Base-by-base conservation (phyloP, 2,797 vertebrate genomes). In the Coreius guichenoti region DNA sequence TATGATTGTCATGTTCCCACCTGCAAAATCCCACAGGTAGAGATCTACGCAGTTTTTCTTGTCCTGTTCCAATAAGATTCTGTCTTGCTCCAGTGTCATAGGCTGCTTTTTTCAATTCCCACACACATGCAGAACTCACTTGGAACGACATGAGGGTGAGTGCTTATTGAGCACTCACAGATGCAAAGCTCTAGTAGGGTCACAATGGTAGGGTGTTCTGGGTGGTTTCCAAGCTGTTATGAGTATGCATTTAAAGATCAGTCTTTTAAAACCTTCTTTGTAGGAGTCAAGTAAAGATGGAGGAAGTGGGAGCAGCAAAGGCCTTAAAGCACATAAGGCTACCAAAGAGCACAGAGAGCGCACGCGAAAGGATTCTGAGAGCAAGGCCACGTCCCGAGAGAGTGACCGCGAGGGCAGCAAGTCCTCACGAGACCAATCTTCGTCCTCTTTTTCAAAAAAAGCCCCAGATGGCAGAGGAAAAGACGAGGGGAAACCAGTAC, bases 301-400 rank as follows among this genome's bases (percentile, higher is more conserved):
- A 90, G 92, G 92, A 80, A 65, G 78, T 47, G 95, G 95, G 6
- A 89, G 92, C 87, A 95, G 96, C 91, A 98, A 99, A 93, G 94
- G 93, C 43, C 95, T 97, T 86, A 98, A 99, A 91, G 95, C 96
- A 0, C 97, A 98, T 92, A 99, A 99, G 88, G 91, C 96, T 65
- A 96, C 97, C 91, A 98, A 99, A 95, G 98, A 99, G 89, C 98
- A 98, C 90, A 95, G 96, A 1, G 98, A 99, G 81, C 94, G 97
- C 36, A 96, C 97, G 0, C 94, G 97, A 80, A 99, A 98, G 93
- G 97, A 99, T 95, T 97, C 97, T 0, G 98, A 99, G 94, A 98
- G 97, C 93, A 99, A 98, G 94, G 93, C 93, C 86, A 91, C 96
- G 4, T 95, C 96, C 56, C 97, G 96, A 85, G 95, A 96, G 78